Evolutionary conservation across 2,888 invertebrate species (phyloP), one percentile per base, ranked within the genome.

Genomic region (Sinopyrophorus schimmeli): DNA sequence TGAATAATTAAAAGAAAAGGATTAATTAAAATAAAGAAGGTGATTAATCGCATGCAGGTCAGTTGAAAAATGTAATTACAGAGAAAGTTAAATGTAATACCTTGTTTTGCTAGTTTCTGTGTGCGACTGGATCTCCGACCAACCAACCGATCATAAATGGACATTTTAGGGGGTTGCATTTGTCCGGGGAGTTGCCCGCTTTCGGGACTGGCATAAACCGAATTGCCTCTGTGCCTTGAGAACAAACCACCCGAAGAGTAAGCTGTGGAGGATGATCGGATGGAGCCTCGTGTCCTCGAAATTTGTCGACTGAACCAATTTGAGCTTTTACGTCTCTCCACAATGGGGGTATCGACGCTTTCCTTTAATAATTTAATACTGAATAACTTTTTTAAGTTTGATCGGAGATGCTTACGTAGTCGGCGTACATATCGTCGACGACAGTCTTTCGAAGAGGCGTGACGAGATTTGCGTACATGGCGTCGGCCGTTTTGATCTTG

Each of bases 301-400:
- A 92, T 85, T 68, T 90, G 90, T 31, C 92, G 80, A 59, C 88
- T 88, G 62, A 92, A 86, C 92, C 92, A 92, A 71, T 89, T 91
- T 2, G 66, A 69, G 32, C 69, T 69, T 71, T 91, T 92, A 21
- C 91, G 77, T 40, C 90, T 76, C 69, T 91, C 90, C 10, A 89
- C 90, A 65, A 92, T 79, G 5, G 92, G 92, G 0, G 92, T 92
- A 64, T 92, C 92, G 0, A 92, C 92, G 67, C 92, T 91, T 75
- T 92, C 91, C 91, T 91, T 70, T n/a, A n/a, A n/a, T n/a, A n/a
- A n/a, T n/a, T n/a, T 15, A 76, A 66, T n/a, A n/a, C n/a, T n/a
- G n/a, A 44, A 47, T 16, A 3, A 2, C n/a, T 5, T 9, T 15
- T 32, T 18, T 15, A 7, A 9, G 5, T n/a, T 17, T 15, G 16